Conservation (phyloP, 2,888 invertebrate species). For the Doris montereyensis region DNA sequence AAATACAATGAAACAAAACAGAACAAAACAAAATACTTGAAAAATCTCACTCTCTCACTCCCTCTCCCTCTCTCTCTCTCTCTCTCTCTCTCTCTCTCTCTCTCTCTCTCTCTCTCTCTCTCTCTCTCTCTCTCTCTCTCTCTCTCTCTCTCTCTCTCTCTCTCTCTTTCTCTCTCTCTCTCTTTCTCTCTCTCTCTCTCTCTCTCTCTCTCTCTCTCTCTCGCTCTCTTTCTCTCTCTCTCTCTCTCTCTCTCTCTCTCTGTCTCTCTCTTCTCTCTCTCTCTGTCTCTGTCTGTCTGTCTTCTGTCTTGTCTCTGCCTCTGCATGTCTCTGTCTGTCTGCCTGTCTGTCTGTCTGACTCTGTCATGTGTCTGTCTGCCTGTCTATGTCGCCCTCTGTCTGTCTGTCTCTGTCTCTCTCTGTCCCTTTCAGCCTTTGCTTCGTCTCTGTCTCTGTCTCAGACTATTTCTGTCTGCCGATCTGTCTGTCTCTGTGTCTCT, state of each 20-base stretch:
- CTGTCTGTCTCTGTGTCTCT: no score
- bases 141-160: neutral
- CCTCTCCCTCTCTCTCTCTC: conserved; percentile 28
- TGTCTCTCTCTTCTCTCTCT: neutral
- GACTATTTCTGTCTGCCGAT: no score
- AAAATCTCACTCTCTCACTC: conserved; percentile 1
- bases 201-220: neutral
- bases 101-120: conserved; percentile 25
- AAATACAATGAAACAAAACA: no score
- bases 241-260: neutral
- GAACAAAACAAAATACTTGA: no score
- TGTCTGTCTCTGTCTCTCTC: neutral
- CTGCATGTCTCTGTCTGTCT: neutral
- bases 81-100: conserved; percentile 31
- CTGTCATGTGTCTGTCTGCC: neutral
- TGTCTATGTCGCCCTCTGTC: no score
- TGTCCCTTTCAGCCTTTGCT: neutral
- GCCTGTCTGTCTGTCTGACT: neutral
- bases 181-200: neutral
- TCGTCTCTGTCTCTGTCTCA: conserved; percentile 5
- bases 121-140: neutral
- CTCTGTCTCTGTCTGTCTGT: conserved; percentile 12
- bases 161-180: neutral
- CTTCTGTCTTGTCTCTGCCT: neutral
- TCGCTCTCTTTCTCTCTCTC: neutral